Evolutionary conservation across 2,797 vertebrate genomes (phyloP).

Genomic region (Peromyscus nudipes): DNA sequence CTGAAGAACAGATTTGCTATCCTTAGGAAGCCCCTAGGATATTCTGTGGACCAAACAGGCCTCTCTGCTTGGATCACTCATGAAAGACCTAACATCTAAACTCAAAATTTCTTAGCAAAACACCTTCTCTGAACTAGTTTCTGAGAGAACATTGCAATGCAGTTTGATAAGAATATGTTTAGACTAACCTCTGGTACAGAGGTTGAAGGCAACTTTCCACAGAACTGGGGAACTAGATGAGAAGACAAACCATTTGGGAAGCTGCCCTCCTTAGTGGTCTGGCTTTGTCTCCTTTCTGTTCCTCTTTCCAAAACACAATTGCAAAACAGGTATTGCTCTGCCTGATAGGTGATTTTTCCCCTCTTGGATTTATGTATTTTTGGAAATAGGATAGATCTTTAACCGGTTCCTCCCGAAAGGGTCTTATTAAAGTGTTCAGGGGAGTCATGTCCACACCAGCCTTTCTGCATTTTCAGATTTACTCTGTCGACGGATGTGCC

Average conservation of each 20-base stretch:
- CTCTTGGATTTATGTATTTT: not conserved
- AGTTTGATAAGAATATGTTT: slow-evolving; percentile 43
- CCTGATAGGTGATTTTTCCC: not conserved
- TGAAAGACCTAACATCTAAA: slow-evolving; percentile 35
- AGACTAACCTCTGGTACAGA: not conserved
- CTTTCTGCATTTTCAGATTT: not conserved
- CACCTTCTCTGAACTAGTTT: not conserved
- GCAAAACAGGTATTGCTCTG: slow-evolving; percentile 2
- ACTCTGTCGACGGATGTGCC: not conserved
- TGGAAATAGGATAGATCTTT: not conserved
- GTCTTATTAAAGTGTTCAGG: not conserved
- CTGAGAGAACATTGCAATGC: slow-evolving; percentile 44
- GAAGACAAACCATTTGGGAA: slow-evolving; percentile 52
- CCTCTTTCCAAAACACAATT: not conserved
- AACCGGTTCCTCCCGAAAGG: not conserved
- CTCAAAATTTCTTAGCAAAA: slow-evolving; percentile 49
- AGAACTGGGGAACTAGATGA: slow-evolving; percentile 52
- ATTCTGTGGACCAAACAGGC: slow-evolving; percentile 18
- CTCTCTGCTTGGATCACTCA: slow-evolving; percentile 50
- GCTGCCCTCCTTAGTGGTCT: slow-evolving; percentile 44
- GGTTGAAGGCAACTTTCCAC: slow-evolving; percentile 39
- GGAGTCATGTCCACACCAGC: not conserved
- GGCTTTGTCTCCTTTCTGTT: not conserved
- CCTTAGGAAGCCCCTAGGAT: slow-evolving; percentile 16
- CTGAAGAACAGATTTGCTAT: slow-evolving; percentile 4